Conservation (phyloP, 2,797 vertebrate genomes). For the Garrulus glandarius region DNA sequence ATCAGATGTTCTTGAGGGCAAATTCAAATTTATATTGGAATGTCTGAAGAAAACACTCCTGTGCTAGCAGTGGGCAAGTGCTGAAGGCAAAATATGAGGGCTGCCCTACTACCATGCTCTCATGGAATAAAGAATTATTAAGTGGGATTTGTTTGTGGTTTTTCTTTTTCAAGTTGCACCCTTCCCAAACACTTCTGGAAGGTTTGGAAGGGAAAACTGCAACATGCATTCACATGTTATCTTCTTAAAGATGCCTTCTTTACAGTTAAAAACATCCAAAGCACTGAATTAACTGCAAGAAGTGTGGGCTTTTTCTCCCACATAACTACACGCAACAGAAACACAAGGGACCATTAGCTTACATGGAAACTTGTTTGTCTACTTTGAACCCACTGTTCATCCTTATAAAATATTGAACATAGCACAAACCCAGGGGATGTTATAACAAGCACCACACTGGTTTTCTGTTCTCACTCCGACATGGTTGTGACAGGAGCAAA, state of each 20-base stretch:
- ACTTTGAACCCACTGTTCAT: neutral
- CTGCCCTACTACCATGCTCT: neutral
- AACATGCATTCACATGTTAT: neutral
- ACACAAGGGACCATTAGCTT: neutral
- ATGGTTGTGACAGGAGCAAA: neutral
- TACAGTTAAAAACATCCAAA: neutral
- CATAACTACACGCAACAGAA: neutral
- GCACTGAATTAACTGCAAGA: neutral
- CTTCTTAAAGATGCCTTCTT: neutral
- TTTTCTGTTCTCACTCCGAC: neutral
- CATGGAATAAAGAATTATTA: neutral
- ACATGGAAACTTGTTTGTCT: neutral
- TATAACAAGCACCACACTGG: neutral
- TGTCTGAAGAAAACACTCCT: neutral
- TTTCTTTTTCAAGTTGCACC: neutral
- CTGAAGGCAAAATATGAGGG: neutral
- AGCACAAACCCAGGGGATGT: neutral
- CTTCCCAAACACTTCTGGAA: neutral
- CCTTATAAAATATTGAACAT: neutral
- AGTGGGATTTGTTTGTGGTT: neutral
- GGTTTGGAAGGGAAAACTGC: neutral
- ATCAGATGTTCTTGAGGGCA: neutral
- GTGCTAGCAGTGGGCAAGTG: neutral
- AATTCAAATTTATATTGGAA: neutral
- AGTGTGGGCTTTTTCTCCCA: accelerated